Percentiles rank a stretch among this genome's conserved stretches.
phyloP scores from a whole-genome alignment of 2,113 vertebrate species.

The Tinamus guttatus region DNA sequence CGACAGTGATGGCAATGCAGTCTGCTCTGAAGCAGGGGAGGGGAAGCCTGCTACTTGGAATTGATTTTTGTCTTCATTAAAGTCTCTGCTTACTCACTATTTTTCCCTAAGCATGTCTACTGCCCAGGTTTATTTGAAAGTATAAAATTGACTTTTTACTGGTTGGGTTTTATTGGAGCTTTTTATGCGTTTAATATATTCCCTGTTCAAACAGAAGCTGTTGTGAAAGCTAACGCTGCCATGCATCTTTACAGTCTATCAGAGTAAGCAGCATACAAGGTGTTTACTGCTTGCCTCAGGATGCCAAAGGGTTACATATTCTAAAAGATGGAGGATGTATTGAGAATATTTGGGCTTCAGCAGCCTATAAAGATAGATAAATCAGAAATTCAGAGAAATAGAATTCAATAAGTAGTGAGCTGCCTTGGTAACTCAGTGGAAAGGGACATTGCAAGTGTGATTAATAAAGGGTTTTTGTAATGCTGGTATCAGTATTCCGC shows the following conservation, averaged over 20 bases:
- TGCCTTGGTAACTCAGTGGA: neutral
- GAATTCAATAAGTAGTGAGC: neutral
- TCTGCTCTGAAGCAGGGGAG: neutral
- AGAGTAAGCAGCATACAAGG: neutral
- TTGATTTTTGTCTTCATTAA: constrained; percentile 22
- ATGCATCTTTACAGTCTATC: neutral
- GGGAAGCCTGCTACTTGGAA: neutral
- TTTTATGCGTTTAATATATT: neutral
- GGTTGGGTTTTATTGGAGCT: neutral
- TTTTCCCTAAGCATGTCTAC: neutral
- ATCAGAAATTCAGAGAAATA: neutral
- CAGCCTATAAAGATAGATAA: neutral
- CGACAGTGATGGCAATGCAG: neutral
- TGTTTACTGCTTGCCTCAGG: neutral
- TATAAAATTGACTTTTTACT: constrained; percentile 8
- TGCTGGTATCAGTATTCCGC: neutral
- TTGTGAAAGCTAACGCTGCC: neutral
- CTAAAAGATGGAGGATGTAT: neutral
- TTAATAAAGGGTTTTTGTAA: neutral
- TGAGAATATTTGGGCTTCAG: neutral
- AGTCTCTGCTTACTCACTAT: neutral
- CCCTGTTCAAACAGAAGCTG: neutral
- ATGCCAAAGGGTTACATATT: neutral
- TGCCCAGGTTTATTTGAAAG: constrained; percentile 9
- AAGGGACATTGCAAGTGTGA: neutral